Evolutionary conservation across 2,797 vertebrate genomes (phyloP).

Genomic region (Dicrostonyx torquatus): DNA sequence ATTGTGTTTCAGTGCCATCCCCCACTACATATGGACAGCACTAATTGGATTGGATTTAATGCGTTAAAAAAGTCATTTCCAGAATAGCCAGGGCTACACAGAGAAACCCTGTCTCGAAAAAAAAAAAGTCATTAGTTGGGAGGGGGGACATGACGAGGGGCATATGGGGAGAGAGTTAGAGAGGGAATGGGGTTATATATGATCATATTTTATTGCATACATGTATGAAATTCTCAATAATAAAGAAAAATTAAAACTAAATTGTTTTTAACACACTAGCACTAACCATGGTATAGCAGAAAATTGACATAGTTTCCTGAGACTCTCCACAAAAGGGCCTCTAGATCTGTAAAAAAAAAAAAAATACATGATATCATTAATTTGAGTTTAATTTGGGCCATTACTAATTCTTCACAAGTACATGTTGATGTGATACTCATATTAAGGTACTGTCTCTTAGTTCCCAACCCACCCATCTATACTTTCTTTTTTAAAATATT

Average conservation of each 20-base stretch:
- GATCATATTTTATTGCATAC: neutral
- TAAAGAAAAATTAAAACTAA: neutral
- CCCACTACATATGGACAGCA: neutral
- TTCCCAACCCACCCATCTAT: neutral
- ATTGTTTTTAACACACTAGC: neutral
- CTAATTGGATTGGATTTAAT: neutral
- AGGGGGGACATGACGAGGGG: neutral
- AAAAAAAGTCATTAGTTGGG: neutral
- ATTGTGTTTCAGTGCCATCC: neutral
- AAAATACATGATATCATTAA: conserved; percentile 39
- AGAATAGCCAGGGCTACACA: neutral
- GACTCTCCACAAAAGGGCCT: conserved; percentile 50
- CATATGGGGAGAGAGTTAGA: neutral
- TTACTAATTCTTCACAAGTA: conserved; percentile 49
- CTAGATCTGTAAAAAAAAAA: conserved; percentile 62
- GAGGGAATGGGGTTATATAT: neutral
- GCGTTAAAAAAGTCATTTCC: neutral
- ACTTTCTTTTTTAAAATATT: too few species aligned
- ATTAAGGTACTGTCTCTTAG: conserved; percentile 28
- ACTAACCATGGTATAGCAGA: conserved; percentile 2
- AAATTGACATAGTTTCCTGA: conserved; percentile 57
- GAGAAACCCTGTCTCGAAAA: neutral
- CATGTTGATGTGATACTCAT: conserved; percentile 11
- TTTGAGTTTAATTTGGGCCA: conserved; percentile 35
- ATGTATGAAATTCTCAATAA: neutral